Conservation (phyloP, 2,797 vertebrate genomes). For the Avahi laniger region DNA sequence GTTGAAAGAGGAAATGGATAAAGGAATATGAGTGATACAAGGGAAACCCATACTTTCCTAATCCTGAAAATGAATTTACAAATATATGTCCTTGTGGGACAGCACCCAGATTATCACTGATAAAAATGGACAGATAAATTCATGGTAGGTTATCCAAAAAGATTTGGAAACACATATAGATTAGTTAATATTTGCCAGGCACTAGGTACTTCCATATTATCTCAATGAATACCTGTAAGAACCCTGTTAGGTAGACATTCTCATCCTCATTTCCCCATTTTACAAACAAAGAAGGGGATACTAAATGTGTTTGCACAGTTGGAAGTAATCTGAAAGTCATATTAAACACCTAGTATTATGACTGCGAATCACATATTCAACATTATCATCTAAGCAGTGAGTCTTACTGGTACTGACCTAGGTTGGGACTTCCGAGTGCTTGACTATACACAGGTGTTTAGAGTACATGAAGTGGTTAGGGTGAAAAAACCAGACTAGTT, state of each 20-base stretch:
- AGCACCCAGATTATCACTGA: neutral
- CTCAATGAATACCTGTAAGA: neutral
- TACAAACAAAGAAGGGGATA: constrained; percentile 16
- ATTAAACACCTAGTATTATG: neutral
- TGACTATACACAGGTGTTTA: neutral
- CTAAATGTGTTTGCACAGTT: neutral
- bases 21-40: neutral
- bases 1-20: constrained; percentile 19
- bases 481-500: neutral
- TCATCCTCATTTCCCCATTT: constrained; percentile 25
- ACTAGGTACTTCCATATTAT: constrained; percentile 1
- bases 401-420: neutral
- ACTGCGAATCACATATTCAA: neutral
- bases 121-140: neutral
- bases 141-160: neutral
- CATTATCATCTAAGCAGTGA: neutral
- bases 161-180: neutral
- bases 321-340: neutral
- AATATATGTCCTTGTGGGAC: neutral
- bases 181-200: constrained; percentile 35
- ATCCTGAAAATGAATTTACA: constrained; percentile 18
- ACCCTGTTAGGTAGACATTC: neutral
- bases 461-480: neutral
- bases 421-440: neutral
- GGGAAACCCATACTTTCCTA: neutral